phyloP scores from a whole-genome alignment of 2,888 invertebrate genomes.

The Trachelus tabidus region DNA sequence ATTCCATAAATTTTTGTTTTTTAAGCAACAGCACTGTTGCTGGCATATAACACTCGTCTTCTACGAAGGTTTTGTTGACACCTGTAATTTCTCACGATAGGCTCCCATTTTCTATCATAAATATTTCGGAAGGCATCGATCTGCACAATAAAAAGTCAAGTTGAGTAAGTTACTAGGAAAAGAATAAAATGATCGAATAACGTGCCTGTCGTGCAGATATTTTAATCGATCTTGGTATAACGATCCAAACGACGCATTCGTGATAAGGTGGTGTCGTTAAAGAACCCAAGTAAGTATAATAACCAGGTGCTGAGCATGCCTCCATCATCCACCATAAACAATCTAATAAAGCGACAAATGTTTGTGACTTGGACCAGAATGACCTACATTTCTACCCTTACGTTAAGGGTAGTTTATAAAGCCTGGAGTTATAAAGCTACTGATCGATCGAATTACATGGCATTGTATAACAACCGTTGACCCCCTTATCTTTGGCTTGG shows the following conservation, averaged over 20 bases:
- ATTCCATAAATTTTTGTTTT: background rate
- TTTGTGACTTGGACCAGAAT: background rate
- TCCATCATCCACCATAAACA: slow-evolving; percentile 43
- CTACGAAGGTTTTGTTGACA: slow-evolving; percentile 66
- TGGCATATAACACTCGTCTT: slow-evolving; percentile 68
- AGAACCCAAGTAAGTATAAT: slow-evolving; percentile 51
- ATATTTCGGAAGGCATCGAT: slow-evolving; percentile 70
- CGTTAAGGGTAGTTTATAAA: background rate
- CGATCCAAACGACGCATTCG: slow-evolving; percentile 54
- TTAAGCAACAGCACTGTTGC: slow-evolving; percentile 20
- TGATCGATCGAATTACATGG: background rate
- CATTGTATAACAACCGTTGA: background rate
- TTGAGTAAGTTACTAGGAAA: background rate
- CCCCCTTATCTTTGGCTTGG: background rate
- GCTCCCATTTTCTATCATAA: slow-evolving; percentile 65
- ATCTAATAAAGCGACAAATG: slow-evolving; percentile 19
- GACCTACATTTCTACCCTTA: background rate
- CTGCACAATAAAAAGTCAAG: slow-evolving; percentile 55
- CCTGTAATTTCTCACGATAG: slow-evolving; percentile 69
- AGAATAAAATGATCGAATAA: background rate
- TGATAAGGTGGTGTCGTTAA: slow-evolving; percentile 44
- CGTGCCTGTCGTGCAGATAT: slow-evolving; percentile 47
- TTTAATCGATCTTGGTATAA: slow-evolving; percentile 41
- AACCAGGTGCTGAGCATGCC: slow-evolving; percentile 36
- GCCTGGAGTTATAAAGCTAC: background rate